Percentiles rank a stretch among this genome's conserved stretches.
These are phyloP conservation scores for Gastrophysa polygoni DNA, from an alignment of 2,888 invertebrate genomes.

Conservation along the genomic window DNA sequence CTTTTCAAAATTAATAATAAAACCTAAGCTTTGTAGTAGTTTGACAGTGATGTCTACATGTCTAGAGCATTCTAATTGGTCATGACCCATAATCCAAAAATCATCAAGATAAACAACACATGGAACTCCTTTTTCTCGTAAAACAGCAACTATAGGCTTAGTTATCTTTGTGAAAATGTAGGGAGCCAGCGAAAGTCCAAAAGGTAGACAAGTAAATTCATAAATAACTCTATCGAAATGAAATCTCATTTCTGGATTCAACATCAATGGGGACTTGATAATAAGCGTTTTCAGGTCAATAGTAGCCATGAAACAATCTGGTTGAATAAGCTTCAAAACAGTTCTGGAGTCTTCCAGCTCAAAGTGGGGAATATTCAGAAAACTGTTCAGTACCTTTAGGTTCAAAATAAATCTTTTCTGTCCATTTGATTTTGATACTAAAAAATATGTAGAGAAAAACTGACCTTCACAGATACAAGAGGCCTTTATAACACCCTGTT, in stretches of 20 bases:
- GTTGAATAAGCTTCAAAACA: neutral
- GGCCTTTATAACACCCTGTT: too few relatives aligned
- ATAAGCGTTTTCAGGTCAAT: conserved; percentile 14
- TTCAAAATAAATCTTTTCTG: neutral
- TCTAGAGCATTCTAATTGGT: neutral
- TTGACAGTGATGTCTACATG: neutral
- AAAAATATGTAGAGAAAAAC: too few relatives aligned
- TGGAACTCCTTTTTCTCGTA: neutral
- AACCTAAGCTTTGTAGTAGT: neutral
- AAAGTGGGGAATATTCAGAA: neutral
- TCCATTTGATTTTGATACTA: too few relatives aligned
- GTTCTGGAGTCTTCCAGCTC: neutral
- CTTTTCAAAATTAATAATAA: conserved; percentile 26
- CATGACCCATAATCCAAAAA: conserved; percentile 3
- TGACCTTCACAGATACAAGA: too few relatives aligned
- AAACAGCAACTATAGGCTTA: neutral
- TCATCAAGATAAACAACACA: neutral
- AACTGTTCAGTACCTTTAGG: neutral
- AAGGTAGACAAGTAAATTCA: conserved; percentile 16
- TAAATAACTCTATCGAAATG: neutral
- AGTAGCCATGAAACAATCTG: neutral
- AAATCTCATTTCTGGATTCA: neutral
- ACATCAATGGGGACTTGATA: neutral
- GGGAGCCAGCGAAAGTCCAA: neutral
- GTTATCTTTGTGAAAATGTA: conserved; percentile 14